These are phyloP conservation scores for Podabrus alpinus DNA, from an alignment of 2,888 invertebrate species.

Conservation along the genomic window DNA sequence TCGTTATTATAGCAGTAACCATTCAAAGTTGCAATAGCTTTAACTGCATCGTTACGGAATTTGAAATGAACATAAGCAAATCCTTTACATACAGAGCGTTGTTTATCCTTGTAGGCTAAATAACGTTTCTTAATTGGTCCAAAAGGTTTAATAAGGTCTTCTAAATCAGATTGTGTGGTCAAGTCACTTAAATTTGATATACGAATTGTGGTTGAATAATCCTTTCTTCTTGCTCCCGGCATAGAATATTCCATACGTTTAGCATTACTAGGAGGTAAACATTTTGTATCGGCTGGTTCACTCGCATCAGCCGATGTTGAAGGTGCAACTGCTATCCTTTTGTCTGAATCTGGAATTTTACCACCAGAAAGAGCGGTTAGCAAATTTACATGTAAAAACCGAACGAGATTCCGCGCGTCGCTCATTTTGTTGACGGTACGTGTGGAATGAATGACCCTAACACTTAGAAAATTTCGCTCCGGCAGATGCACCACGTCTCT, in stretches of 20 bases:
- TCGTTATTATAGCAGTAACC: conserved; percentile 98
- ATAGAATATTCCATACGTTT: conserved; percentile 63
- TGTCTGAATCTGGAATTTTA: conserved; percentile 63
- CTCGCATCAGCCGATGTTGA: conserved; percentile 34
- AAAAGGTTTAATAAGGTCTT: conserved; percentile 92
- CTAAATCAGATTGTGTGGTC: conserved; percentile 91
- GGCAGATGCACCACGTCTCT: too few relatives aligned
- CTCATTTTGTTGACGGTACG: too few relatives aligned
- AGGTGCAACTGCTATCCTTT: conserved; percentile 40
- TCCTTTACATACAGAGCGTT: conserved; percentile 87
- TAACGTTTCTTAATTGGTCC: conserved; percentile 93
- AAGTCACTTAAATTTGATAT: conserved; percentile 97
- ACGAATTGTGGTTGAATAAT: conserved; percentile 90
- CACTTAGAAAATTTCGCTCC: too few relatives aligned
- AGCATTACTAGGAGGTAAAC: conserved; percentile 80
- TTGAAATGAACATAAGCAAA: conserved; percentile 99
- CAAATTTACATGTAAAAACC: too few relatives aligned
- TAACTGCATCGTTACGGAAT: conserved; percentile 85
- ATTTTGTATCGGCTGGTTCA: conserved; percentile 64
- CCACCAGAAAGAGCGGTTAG: conserved; percentile 75
- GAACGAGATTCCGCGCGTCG: too few relatives aligned
- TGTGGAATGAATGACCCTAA: too few relatives aligned
- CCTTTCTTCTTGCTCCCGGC: conserved; percentile 55
- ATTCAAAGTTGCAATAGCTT: conserved; percentile 86
- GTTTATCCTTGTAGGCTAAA: conserved; percentile 93